Evolutionary conservation across 2,888 invertebrate species (phyloP).

Genomic region (Dasysyrphus albostriatus): DNA sequence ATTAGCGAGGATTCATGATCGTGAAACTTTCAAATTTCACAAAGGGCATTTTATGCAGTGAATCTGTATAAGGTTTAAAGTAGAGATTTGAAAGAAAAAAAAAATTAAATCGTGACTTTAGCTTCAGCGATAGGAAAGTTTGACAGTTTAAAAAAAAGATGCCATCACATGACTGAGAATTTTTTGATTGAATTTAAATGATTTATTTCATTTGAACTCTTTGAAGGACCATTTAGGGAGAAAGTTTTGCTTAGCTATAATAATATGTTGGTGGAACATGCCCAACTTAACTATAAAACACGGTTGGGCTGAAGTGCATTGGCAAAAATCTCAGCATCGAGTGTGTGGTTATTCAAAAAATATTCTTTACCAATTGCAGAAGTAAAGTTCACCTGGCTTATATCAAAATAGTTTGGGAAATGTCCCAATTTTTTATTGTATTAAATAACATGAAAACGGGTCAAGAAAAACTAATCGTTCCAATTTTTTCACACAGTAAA

Average conservation of each 20-base stretch:
- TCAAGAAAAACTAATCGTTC: too few relatives aligned
- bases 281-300: background rate
- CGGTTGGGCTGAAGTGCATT: background rate
- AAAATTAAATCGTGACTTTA: background rate
- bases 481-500: too few relatives aligned
- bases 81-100: background rate
- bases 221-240: background rate
- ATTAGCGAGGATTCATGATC: slow-evolving; percentile 12
- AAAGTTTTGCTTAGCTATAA: background rate
- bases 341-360: too few relatives aligned
- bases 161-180: background rate
- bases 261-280: background rate
- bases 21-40: slow-evolving; percentile 18
- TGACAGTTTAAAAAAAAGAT: background rate
- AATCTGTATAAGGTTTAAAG: background rate
- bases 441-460: too few relatives aligned
- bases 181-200: background rate
- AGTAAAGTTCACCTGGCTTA: too few relatives aligned
- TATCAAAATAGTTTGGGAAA: too few relatives aligned
- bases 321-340: too few relatives aligned
- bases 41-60: slow-evolving; percentile 3
- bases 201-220: background rate
- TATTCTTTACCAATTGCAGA: too few relatives aligned
- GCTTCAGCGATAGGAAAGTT: background rate
- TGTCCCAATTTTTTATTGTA: too few relatives aligned